Evolutionary conservation across 2,888 invertebrate species (phyloP), one percentile per base, ranked within the genome.

Genomic region (Agrotis segetum): DNA sequence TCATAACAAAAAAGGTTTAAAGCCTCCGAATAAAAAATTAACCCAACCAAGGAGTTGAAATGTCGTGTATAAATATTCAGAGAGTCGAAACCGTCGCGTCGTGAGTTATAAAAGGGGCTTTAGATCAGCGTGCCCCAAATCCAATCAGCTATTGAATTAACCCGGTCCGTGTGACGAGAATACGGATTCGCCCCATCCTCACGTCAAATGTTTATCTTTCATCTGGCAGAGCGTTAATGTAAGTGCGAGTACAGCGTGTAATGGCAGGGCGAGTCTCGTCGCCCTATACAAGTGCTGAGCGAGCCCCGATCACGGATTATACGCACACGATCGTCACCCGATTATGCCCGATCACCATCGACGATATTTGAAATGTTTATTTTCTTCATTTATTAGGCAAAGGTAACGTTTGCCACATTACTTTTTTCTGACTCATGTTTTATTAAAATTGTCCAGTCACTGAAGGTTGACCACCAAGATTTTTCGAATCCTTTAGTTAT

Each of bases 61-160:
- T 47, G 72, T 77, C 59, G 53, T 65, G 52, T 67, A 78, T 72
- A 71, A 75, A 75, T 75, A 77, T 83, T 82, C 78, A 82, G 68
- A 61, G 71, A 73, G 67, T 74, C 74, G 74, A 65, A 72, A 67
- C 24, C 60, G 86, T 89, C 60, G 86, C 89, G 24, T 24, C 94
- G 93, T 88, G 77, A 81, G 81, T 74, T 91, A 86, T 94, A 93
- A 94, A 93, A 85, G 83, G 85, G 82, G 87, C 85, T 87, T 86
- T 88, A 92, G 93, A 94, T 93, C 94, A 92, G 92, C 91, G 91
- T 92, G 92, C 91, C 94, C 94, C 95, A 95, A 96, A 96, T 96
- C 96, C 96, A 96, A 96, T 96, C 96, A 96, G 94, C 95, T 95
- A 95, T 96, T 95, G 95, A 96, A 96, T 96, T 96, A 96, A 94